Percentiles rank a stretch among this genome's conserved stretches.
These are phyloP conservation scores for Rhingia rostrata DNA, from an alignment of 2,888 invertebrate species.

Conservation along the genomic window DNA sequence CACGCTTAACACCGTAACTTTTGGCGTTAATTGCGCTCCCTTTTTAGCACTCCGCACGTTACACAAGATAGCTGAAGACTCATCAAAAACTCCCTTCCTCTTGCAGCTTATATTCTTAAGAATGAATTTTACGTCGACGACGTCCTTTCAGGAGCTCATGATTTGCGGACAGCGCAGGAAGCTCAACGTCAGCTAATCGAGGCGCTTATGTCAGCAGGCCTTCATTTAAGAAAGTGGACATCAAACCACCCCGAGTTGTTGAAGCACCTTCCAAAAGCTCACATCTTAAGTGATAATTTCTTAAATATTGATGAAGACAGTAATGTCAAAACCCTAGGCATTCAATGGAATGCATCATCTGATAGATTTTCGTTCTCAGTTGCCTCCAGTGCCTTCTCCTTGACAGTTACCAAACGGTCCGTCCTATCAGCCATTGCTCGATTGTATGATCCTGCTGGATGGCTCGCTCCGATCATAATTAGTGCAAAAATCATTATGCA, in stretches of 20 bases:
- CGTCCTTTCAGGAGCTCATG: conserved; percentile 14
- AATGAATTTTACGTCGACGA: conserved; percentile 18
- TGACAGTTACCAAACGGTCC: not conserved
- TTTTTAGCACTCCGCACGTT: too few species aligned
- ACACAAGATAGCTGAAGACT: too few species aligned
- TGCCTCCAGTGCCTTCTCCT: not conserved
- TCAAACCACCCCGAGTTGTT: not conserved
- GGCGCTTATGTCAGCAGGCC: not conserved
- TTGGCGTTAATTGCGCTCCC: too few species aligned
- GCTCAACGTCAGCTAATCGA: not conserved
- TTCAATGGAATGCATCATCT: not conserved
- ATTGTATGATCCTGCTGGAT: not conserved
- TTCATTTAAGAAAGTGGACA: conserved; percentile 21
- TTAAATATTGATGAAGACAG: not conserved
- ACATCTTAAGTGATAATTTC: not conserved
- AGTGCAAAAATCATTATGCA: not conserved
- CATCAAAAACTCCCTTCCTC: too few species aligned
- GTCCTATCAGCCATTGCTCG: not conserved
- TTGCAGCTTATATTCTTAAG: too few species aligned
- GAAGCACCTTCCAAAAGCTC: not conserved
- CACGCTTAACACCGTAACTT: conserved; percentile 11
- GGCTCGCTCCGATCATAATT: not conserved
- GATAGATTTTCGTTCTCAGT: not conserved
- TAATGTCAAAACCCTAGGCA: not conserved
- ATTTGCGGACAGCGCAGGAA: not conserved